Percentiles rank a stretch among this genome's conserved stretches.
Evolutionary conservation across 2,797 vertebrate species (phyloP).

Genomic region (Melanotaenia maccullochi): DNA sequence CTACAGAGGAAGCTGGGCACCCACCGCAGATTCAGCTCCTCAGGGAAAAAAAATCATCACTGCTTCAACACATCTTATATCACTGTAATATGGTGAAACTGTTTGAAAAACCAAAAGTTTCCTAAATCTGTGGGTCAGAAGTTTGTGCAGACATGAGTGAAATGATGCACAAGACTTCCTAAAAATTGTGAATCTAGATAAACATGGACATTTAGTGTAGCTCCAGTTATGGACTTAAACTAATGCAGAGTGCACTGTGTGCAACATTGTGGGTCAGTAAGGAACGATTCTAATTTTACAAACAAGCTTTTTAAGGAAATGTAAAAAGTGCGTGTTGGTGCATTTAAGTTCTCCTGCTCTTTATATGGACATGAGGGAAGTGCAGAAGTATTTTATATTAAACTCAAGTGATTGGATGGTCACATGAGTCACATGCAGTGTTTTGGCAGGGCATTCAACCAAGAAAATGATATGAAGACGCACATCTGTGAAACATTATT

Average conservation of each 20-base stretch:
- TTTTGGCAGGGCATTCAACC: slow-evolving; percentile 32
- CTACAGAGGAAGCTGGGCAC: slow-evolving; percentile 60
- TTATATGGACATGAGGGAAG: not conserved
- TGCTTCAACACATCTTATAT: not conserved
- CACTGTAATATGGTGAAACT: not conserved
- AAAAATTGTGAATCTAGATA: not conserved
- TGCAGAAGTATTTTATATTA: not conserved
- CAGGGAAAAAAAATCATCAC: slow-evolving; percentile 31
- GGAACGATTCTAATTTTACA: not conserved
- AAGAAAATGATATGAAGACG: slow-evolving; percentile 29
- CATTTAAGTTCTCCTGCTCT: not conserved
- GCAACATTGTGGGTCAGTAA: not conserved
- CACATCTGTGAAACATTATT: slow-evolving; percentile 47
- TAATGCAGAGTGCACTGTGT: not conserved
- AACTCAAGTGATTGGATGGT: not conserved
- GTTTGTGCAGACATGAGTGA: not conserved
- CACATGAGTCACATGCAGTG: slow-evolving; percentile 19
- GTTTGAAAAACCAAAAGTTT: not conserved
- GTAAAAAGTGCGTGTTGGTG: not conserved
- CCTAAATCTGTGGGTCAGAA: not conserved
- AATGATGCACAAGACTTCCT: not conserved
- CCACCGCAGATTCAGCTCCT: slow-evolving; percentile 43
- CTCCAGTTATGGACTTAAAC: not conserved
- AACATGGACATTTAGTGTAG: not conserved
- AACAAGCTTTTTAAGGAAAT: not conserved